These are phyloP conservation scores for Pomatorhinus ruficollis DNA, from an alignment of 2,113 vertebrate genomes.

Conservation along the genomic window DNA sequence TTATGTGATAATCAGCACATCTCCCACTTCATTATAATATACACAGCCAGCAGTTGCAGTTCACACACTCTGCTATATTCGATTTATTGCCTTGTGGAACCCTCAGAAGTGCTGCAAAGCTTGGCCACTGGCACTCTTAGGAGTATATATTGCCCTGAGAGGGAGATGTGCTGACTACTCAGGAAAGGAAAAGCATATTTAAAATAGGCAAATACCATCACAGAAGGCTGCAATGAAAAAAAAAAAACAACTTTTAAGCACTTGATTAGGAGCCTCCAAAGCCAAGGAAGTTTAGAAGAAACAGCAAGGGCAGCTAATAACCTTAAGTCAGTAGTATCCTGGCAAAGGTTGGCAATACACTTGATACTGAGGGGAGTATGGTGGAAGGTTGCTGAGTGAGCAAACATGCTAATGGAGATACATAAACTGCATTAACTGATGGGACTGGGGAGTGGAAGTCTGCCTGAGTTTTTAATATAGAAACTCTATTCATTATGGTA, in stretches of 20 bases:
- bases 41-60: not conserved
- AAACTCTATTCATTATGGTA: not conserved
- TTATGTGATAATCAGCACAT: conserved; percentile 73
- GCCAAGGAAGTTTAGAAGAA: conserved; percentile 16
- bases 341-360: conserved; percentile 7
- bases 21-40: conserved; percentile 44
- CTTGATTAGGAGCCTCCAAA: conserved; percentile 14
- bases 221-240: conserved; percentile 56
- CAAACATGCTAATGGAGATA: conserved; percentile 5
- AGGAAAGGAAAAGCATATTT: conserved; percentile 39
- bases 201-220: conserved; percentile 17
- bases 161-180: conserved; percentile 58
- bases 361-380: not conserved
- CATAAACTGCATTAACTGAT: conserved; percentile 5
- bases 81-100: conserved; percentile 48
- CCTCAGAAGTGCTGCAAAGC: conserved; percentile 49
- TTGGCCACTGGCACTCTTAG: conserved; percentile 27
- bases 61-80: conserved; percentile 45
- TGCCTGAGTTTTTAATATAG: not conserved
- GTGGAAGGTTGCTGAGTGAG: conserved; percentile 22
- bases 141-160: conserved; percentile 10
- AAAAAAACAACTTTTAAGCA: conserved; percentile 22
- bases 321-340: conserved; percentile 1
- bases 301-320: not conserved
- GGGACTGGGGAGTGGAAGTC: not conserved